Evolutionary conservation across 2,113 vertebrate genomes (phyloP), one percentile per base, ranked within the genome.

Genomic region (Tringa solitaria): DNA sequence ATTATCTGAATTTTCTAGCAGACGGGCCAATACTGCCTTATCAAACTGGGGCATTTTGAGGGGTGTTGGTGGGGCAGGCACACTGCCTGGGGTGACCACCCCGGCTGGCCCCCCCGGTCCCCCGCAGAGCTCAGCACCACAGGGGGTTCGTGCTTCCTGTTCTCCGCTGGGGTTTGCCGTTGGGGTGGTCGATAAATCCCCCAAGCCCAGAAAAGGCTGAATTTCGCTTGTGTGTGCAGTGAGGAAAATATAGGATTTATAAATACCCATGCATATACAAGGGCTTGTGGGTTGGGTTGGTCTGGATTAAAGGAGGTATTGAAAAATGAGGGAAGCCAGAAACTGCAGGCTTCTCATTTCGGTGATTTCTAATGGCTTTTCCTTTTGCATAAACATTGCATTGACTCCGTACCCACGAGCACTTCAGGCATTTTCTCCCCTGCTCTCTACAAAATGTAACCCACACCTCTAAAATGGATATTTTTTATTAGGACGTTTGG

Each of bases 231-330:
- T 96, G 91, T 95, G 70, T 91, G 91, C 84, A 91, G 81, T 3
- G 26, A 96, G 74, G 69, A 84, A 95, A 97, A 95, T 46, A 84
- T 9, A 64, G 92, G 81, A 93, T 91, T 96, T 96, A 96, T 97
- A 97, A 97, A 97, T 96, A 97, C 77, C 89, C 91, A 4, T 91
- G 77, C 92, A 63, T 89, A 93, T 79, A 96, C 84, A 79, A 87
- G 94, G 84, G 61, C 89, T 79, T 96, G 91, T 85, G 95, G 91
- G 91, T 76, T 96, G 89, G 92, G 95, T 89, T 96, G 91, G 53
- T 84, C 95, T 96, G 95, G 81, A 96, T 96, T 97, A 96, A 96
- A 97, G 96, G 89, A 96, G 87, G 94, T 96, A 97, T 97, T 96
- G 95, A 97, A 96, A 95, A 96, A 87, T 84, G 84, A 96, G 86